A percentile compares a stretch with the other conserved stretches of the same genome.
phyloP scores from a whole-genome alignment of 2,888 invertebrate species.

The Folsomia manolachei region DNA sequence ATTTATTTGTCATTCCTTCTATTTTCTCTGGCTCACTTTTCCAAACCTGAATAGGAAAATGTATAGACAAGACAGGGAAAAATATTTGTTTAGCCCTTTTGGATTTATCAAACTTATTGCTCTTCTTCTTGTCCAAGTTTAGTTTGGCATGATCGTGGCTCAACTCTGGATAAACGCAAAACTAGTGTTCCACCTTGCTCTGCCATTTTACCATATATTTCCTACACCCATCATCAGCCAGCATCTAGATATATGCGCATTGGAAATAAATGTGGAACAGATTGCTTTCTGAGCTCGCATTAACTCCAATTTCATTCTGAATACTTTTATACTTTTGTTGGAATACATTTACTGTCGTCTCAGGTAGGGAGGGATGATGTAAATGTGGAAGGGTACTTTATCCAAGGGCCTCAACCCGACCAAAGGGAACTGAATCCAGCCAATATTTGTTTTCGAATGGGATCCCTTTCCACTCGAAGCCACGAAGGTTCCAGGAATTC shows the following conservation, averaged over 20 bases:
- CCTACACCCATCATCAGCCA: background rate
- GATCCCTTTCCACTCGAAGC: too few species aligned
- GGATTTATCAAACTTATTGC: slow-evolving; percentile 17
- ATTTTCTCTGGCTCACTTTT: too few species aligned
- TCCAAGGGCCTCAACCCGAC: slow-evolving; percentile 27
- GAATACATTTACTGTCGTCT: too few species aligned
- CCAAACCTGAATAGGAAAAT: background rate
- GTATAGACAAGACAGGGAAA: slow-evolving; percentile 4
- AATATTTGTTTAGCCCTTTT: slow-evolving; percentile 18
- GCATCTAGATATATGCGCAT: background rate
- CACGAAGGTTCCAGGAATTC: slow-evolving; percentile 38
- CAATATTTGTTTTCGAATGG: slow-evolving; percentile 39
- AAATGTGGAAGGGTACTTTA: slow-evolving; percentile 23
- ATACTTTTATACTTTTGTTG: too few species aligned
- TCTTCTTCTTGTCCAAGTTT: background rate
- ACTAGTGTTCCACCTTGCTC: background rate
- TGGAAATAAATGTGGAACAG: background rate
- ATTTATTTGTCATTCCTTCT: background rate
- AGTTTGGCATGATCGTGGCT: background rate
- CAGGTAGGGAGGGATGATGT: too few species aligned
- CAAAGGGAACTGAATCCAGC: too few species aligned
- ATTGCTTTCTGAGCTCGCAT: background rate
- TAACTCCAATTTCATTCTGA: background rate
- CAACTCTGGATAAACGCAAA: background rate
- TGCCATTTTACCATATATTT: too few species aligned